Percentiles rank a stretch among this genome's conserved stretches.
phyloP scores from a whole-genome alignment of 1,140 invertebrate species.

The Calycopis cecrops region DNA sequence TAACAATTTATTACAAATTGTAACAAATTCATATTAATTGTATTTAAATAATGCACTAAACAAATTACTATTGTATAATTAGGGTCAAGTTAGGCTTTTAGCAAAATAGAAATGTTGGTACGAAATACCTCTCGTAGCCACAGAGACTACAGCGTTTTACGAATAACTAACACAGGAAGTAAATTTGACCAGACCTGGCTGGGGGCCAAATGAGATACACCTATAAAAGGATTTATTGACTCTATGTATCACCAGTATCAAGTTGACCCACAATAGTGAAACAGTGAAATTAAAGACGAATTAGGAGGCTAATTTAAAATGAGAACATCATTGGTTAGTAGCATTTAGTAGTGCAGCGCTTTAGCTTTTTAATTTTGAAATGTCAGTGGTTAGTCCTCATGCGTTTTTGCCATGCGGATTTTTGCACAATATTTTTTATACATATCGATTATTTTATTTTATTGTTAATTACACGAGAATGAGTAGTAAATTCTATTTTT shows the following conservation, averaged over 20 bases:
- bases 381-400: too few relatives aligned
- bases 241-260: conserved; percentile 32
- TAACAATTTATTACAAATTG: neutral
- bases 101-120: neutral
- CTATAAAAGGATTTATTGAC: conserved; percentile 43
- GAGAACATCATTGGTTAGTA: conserved; percentile 3
- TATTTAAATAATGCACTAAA: neutral
- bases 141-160: conserved; percentile 1
- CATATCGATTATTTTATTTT: too few relatives aligned
- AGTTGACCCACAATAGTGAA: conserved; percentile 7
- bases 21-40: neutral
- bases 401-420: too few relatives aligned
- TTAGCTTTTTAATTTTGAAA: too few relatives aligned
- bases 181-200: conserved; percentile 35
- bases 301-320: conserved; percentile 19
- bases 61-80: neutral
- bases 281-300: conserved; percentile 13
- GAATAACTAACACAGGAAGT: conserved; percentile 24
- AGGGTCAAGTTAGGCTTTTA: neutral
- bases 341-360: neutral
- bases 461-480: too few relatives aligned
- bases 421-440: too few relatives aligned
- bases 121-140: neutral
- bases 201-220: conserved; percentile 29
- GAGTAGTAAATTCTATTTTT: too few relatives aligned